Evolutionary conservation across 92 coral and sea anemone species (phyloP).

Genomic region (Umimayanthus kanabou): DNA sequence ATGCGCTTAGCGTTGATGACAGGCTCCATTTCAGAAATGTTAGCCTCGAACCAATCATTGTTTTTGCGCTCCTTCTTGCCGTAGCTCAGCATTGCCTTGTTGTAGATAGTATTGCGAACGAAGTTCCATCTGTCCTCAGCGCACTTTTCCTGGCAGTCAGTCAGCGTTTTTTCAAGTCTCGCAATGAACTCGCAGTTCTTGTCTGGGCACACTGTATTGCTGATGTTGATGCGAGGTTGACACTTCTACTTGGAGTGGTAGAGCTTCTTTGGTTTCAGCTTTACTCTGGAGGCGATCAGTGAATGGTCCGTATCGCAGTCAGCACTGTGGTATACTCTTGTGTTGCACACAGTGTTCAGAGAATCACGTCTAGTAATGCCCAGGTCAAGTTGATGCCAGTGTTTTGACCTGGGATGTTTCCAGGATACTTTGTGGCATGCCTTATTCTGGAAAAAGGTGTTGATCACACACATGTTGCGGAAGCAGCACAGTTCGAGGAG

Average conservation of each 20-base stretch:
- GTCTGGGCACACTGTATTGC: too few relatives aligned
- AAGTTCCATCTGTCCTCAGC: too few relatives aligned
- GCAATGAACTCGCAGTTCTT: too few relatives aligned
- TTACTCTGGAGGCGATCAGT: conserved; percentile 30
- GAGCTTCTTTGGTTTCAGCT: conserved; percentile 31
- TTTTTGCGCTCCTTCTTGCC: too few relatives aligned
- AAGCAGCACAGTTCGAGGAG: conserved; percentile 41
- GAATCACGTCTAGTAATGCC: conserved; percentile 38
- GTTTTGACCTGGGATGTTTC: conserved; percentile 42
- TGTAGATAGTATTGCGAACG: too few relatives aligned
- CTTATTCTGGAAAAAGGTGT: conserved; percentile 44
- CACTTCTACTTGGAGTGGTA: conserved; percentile 34
- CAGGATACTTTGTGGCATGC: conserved; percentile 42
- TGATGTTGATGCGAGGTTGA: not conserved
- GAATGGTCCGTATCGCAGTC: conserved; percentile 48
- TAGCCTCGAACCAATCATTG: too few relatives aligned
- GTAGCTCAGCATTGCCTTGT: too few relatives aligned
- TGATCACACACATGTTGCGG: conserved; percentile 42
- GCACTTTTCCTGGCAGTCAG: too few relatives aligned
- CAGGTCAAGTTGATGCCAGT: conserved; percentile 56
- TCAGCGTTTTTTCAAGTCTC: too few relatives aligned
- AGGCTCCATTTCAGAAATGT: too few relatives aligned
- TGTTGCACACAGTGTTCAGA: conserved; percentile 35
- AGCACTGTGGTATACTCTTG: conserved; percentile 42
- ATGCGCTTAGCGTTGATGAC: too few relatives aligned